These are phyloP conservation scores for Phyllostomus hastatus DNA, from an alignment of 2,113 vertebrate species.

Conservation along the genomic window DNA sequence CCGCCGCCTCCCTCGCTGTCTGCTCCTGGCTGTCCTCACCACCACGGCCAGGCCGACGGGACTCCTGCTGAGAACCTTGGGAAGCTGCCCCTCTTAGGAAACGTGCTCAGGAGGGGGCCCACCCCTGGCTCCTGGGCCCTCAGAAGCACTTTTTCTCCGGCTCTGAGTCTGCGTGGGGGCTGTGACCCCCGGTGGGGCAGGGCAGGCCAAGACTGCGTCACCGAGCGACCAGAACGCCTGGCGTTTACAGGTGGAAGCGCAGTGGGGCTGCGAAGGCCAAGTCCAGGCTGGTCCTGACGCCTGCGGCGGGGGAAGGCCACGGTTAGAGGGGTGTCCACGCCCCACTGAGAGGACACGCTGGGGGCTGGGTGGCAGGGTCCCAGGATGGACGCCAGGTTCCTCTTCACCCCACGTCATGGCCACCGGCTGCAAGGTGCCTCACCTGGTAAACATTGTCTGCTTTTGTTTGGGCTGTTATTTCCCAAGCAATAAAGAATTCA, in stretches of 20 bases:
- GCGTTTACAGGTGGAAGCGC: neutral
- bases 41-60: neutral
- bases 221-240: neutral
- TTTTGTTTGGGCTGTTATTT: neutral
- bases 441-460: neutral
- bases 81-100: neutral
- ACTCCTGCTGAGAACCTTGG: neutral
- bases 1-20: neutral
- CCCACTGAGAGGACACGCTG: neutral
- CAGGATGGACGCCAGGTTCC: neutral
- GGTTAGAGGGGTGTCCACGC: fast-evolving
- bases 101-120: neutral
- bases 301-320: neutral
- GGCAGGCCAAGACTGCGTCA: neutral
- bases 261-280: neutral
- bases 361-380: neutral
- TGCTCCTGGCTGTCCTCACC: neutral
- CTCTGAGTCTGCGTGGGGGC: neutral
- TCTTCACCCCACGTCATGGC: neutral
- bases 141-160: neutral
- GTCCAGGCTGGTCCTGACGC: neutral
- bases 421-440: neutral
- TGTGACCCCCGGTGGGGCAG: neutral
- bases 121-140: neutral
- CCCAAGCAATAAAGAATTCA: neutral